Evolutionary conservation across 2,888 invertebrate genomes (phyloP).

Genomic region (Nomada ferruginata): DNA sequence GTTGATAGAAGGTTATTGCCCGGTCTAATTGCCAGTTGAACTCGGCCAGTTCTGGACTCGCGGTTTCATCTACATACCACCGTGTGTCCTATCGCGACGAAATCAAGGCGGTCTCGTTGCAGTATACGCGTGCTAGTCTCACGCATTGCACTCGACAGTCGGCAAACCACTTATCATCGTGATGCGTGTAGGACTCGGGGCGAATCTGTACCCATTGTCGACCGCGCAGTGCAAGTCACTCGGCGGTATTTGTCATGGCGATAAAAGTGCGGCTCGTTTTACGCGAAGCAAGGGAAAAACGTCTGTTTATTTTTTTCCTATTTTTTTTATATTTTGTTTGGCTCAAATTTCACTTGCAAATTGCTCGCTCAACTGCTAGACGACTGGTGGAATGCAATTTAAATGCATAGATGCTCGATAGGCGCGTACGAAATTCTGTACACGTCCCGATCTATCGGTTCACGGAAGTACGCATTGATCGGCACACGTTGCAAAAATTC

Average conservation of each 20-base stretch:
- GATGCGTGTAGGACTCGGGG: slow-evolving; percentile 6
- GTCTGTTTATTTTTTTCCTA: too few relatives aligned
- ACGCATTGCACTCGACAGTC: slow-evolving; percentile 1
- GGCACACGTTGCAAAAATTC: slow-evolving; percentile 33
- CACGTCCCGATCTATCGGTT: slow-evolving; percentile 48
- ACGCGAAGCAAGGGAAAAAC: slow-evolving; percentile 7
- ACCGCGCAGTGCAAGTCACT: slow-evolving; percentile 8
- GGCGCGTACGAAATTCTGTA: neutral
- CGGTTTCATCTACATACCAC: slow-evolving; percentile 39
- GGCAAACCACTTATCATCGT: slow-evolving; percentile 23
- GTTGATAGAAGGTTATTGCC: slow-evolving; percentile 27
- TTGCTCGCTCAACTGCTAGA: neutral
- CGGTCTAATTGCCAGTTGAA: slow-evolving; percentile 47
- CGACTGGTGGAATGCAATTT: neutral
- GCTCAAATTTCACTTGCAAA: too few relatives aligned
- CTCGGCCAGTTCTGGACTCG: slow-evolving; percentile 27
- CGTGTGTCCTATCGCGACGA: slow-evolving; percentile 30
- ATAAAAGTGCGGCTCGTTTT: slow-evolving; percentile 21
- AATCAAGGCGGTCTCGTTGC: slow-evolving; percentile 36
- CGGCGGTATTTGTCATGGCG: neutral
- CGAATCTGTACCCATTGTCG: slow-evolving; percentile 6
- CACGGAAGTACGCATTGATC: slow-evolving; percentile 29
- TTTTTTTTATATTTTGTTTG: too few relatives aligned
- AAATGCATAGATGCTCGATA: neutral
- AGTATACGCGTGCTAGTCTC: slow-evolving; percentile 1